Evolutionary conservation across 2,888 invertebrate species (phyloP), one percentile per base, ranked within the genome.

Genomic region (Temnothorax rugatulus): DNA sequence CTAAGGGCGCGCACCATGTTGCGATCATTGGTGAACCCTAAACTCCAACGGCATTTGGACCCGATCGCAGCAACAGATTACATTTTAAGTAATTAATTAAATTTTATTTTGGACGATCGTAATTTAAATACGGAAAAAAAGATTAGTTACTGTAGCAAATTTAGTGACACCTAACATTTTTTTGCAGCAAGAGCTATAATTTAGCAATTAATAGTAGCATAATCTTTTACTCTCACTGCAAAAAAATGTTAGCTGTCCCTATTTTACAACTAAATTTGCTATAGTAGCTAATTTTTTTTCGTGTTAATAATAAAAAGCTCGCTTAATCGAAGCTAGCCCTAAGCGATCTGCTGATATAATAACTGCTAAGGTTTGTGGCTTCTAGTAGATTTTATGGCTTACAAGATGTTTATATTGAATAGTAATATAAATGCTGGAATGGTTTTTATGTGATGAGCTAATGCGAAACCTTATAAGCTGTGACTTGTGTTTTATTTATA

Each of bases 1-100:
- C 71, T 84, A 79, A 85, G 84, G 90, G 87, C 87, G 88, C 83
- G 38, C 13, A 34, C 47, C 21, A 25, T 5, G 25, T 73, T 71
- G 11, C 38, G 25, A 18, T 74, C 47, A 50, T 25, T n/a, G 25
- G 11, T n/a, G 52, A 76, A 52, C 52, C 52, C 18, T 25, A 38
- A 76, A 50, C 47, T 18, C 21, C n/a, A 61, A 25, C 25, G 2
- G 44, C 29, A 25, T 11, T 25, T 8, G 64, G 21, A 5, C n/a
- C n/a, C 7, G 18, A 11, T 68, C 4, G 41, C 66, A 18, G 9
- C 5, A 3, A 25, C 18, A 8, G 18, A 47, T 41, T 21, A 9
- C 5, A 21, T 18, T 68, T 68, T 18, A 47, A 68, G 4, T 29
- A 29, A 29, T 47, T 15, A 21, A 44, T 44, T 13, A 21, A 11